These are phyloP conservation scores for Ceratina calcarata DNA, from an alignment of 1,140 invertebrate species.

Conservation along the genomic window DNA sequence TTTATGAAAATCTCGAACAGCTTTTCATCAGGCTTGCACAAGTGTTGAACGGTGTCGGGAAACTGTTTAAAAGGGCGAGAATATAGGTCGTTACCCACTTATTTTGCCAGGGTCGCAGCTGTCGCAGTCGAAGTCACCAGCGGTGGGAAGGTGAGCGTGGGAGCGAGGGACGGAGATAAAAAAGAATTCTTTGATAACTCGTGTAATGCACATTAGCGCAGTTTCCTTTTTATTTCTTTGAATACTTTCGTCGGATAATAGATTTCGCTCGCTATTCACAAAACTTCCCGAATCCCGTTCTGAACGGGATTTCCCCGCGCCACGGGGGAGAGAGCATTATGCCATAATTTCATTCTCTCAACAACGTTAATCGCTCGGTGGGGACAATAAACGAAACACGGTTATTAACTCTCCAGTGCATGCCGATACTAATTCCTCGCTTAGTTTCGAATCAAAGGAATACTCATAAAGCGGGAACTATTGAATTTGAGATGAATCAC, in stretches of 20 bases:
- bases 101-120: conserved; percentile 20
- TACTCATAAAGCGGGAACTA: not conserved
- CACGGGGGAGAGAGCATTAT: not conserved
- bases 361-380: not conserved
- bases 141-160: not conserved
- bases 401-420: not conserved
- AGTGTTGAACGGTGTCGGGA: conserved; percentile 16
- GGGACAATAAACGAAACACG: not conserved
- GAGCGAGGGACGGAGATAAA: not conserved
- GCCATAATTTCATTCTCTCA: not conserved
- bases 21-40: not conserved
- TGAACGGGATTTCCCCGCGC: not conserved
- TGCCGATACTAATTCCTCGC: not conserved
- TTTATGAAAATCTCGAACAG: conserved; percentile 16
- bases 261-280: conserved; percentile 21
- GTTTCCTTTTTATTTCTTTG: conserved; percentile 27
- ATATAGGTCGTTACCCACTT: conserved; percentile 40
- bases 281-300: not conserved
- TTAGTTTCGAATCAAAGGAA: not conserved
- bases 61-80: conserved; percentile 16
- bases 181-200: not conserved
- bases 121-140: no score
- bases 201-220: conserved; percentile 19
- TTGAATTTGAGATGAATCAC: no score
- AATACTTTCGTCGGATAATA: conserved; percentile 39